Evolutionary conservation across 1,140 invertebrate species (phyloP), one percentile per base, ranked within the genome.

Genomic region (Leptopilina clavipes): DNA sequence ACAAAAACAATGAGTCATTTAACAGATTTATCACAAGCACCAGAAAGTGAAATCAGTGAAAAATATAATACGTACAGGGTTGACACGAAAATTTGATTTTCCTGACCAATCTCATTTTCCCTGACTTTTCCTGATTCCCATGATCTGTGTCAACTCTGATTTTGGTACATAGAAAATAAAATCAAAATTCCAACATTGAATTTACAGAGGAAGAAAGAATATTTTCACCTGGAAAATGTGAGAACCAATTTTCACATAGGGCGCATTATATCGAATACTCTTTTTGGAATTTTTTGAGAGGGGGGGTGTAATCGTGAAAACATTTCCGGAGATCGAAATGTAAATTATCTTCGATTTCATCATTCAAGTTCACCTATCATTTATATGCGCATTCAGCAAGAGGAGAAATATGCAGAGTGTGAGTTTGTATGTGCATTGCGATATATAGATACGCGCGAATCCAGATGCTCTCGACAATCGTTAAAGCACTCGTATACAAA

Each of bases 321-420:
- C 18, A 1, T 54, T 18, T 31, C 25, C 52, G 9, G 37, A 8
- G 17, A 54, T 18, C 52, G 17, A 54, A n/a, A 54, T 54, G 52
- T 54, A 54, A 54, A 54, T 54, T 54, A 54, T 19, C 18, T 54
- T 54, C 18, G 52, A 54, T 54, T 54, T 19, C 17, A 54, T 54
- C 52, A 31, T 31, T 31, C 52, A 54, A 54, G 52, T 54, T 54
- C 52, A 54, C 19, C 52, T 54, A n/a, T 10, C 18, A 54, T 54
- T 54, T 59, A 59, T 25, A 59, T 59, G 56, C 12, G 19, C 12
- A 12, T 59, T 14, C 11, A 25, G 19, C 56, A 22, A 10, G n/a
- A n/a, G n/a, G 25, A 31, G 25, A 31, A 59, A n/a, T n/a, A n/a
- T 59, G 56, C 56, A 25, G 56, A 11, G 1, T 12, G 59, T 31